A percentile compares a stretch with the other conserved stretches of the same genome.
Evolutionary conservation across 2,888 invertebrate genomes (phyloP).

Genomic region (Eupithecia inturbata): DNA sequence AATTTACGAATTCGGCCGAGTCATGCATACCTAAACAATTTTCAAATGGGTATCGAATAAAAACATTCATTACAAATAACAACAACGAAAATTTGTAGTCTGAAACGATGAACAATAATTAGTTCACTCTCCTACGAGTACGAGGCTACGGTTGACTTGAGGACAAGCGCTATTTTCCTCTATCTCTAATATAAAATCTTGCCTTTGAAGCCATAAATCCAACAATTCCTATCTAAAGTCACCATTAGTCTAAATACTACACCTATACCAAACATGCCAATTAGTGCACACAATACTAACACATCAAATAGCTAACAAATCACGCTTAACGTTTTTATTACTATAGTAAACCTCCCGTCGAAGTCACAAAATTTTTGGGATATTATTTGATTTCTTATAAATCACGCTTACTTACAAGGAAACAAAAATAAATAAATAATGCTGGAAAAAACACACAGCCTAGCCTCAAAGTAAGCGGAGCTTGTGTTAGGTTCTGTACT

Average conservation of each 20-base stretch:
- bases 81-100: not conserved
- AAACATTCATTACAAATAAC: conserved; percentile 2
- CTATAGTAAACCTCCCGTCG: no score
- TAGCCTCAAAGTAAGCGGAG: not conserved
- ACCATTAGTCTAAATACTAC: not conserved
- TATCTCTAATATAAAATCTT: not conserved
- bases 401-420: not conserved
- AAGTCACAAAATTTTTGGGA: no score
- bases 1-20: conserved; percentile 59
- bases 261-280: not conserved
- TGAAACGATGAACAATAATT: not conserved
- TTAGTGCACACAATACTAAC: not conserved
- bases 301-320: no score
- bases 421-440: not conserved
- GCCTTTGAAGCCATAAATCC: not conserved
- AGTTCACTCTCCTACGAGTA: not conserved
- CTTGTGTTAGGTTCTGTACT: not conserved
- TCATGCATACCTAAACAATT: conserved; percentile 5
- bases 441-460: not conserved
- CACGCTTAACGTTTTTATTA: no score
- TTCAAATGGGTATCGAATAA: not conserved
- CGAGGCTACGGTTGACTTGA: not conserved
- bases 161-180: not conserved
- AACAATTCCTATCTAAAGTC: not conserved
- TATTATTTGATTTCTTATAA: no score